phyloP scores from a whole-genome alignment of 2,113 vertebrate species.

The Lophura nycthemera region DNA sequence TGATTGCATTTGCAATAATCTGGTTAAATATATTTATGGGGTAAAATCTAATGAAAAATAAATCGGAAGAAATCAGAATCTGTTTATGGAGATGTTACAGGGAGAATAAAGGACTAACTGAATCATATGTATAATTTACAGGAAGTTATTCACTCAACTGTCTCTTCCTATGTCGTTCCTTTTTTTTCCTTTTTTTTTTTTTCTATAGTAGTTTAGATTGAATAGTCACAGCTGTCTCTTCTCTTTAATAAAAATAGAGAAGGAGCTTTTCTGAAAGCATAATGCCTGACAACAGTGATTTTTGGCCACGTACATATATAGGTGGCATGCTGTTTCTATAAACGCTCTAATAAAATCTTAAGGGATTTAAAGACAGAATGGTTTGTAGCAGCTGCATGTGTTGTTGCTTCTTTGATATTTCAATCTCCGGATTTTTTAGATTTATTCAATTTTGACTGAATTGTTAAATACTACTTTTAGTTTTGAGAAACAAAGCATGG shows the following conservation, averaged over 20 bases:
- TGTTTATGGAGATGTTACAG: conserved; percentile 14
- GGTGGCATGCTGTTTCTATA: background rate
- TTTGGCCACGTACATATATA: background rate
- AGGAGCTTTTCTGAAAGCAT: background rate
- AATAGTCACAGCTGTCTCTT: conserved; percentile 32
- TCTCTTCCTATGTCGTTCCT: background rate
- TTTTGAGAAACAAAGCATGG: background rate
- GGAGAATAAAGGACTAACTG: conserved; percentile 39
- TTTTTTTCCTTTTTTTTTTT: background rate
- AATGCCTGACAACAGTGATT: conserved; percentile 2
- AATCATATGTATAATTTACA: conserved; percentile 37
- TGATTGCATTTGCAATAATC: background rate
- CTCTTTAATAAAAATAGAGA: conserved; percentile 51
- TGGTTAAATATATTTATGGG: conserved; percentile 2
- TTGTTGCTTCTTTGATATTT: conserved; percentile 3
- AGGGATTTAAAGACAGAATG: background rate
- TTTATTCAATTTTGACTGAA: background rate
- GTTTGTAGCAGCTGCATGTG: background rate
- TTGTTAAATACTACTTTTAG: background rate
- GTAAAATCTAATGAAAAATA: conserved; percentile 32
- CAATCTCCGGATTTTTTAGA: background rate
- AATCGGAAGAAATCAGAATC: background rate
- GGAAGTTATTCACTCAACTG: conserved; percentile 1
- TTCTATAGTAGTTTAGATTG: background rate
- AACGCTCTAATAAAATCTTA: background rate